Conservation (phyloP, 2,888 invertebrate genomes). For the Mactromeris polynyma region DNA sequence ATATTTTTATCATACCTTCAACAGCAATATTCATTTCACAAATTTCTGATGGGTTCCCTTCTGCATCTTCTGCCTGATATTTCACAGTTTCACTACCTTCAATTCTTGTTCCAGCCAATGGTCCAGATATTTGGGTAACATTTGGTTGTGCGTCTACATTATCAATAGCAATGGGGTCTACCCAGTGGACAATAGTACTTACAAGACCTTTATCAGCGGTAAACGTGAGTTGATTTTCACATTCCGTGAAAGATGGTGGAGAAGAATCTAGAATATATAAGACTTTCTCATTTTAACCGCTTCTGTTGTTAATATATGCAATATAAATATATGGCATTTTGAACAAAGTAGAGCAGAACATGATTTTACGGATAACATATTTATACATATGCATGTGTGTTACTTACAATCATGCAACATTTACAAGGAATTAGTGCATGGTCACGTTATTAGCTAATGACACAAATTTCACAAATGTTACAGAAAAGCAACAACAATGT, state of each 20-base stretch:
- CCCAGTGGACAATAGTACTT: not conserved
- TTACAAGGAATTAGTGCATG: not conserved
- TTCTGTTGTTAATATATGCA: not conserved
- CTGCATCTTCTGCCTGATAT: constrained; percentile 26
- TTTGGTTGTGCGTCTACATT: not conserved
- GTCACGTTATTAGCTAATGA: not conserved
- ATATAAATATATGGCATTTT: not conserved
- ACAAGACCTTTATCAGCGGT: not conserved
- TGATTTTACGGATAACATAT: not conserved
- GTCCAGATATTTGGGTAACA: constrained; percentile 26
- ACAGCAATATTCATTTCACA: constrained; percentile 24
- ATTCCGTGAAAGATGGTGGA: constrained; percentile 18
- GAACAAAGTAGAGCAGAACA: not conserved
- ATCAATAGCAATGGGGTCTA: constrained; percentile 16
- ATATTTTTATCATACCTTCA: constrained; percentile 24
- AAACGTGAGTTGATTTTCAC: not conserved
- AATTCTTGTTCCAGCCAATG: not conserved
- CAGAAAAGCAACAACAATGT: too few species aligned
- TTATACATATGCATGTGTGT: too few species aligned
- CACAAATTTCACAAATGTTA: too few species aligned
- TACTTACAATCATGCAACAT: not conserved
- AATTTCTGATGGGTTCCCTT: constrained; percentile 35
- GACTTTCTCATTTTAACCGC: not conserved
- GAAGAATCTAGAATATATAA: not conserved
- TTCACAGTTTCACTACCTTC: constrained; percentile 22